Evolutionary conservation across 2,888 invertebrate species (phyloP).

Genomic region (Agriotes lineatus): DNA sequence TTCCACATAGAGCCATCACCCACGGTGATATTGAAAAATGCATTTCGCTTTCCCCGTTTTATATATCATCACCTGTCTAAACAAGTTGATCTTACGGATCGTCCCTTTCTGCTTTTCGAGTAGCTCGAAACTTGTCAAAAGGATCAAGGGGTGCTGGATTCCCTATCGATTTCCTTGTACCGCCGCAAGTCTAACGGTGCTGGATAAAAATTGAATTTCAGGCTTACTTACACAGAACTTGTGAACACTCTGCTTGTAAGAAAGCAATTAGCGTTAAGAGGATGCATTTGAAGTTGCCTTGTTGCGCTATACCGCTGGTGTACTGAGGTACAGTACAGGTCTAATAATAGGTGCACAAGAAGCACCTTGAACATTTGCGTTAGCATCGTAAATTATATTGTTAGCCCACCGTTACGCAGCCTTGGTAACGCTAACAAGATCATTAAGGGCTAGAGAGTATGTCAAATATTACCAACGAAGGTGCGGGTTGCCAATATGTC

Average conservation of each 20-base stretch:
- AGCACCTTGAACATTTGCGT: not conserved
- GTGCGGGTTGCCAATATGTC: not conserved
- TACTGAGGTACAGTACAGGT: too few species aligned
- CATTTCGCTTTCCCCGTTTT: not conserved
- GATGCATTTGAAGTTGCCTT: not conserved
- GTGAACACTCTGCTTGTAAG: not conserved
- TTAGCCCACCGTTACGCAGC: not conserved
- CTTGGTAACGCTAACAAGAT: not conserved
- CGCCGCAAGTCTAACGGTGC: not conserved
- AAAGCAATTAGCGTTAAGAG: not conserved
- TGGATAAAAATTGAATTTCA: not conserved
- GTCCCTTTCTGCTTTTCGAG: slow-evolving; percentile 7
- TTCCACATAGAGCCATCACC: not conserved
- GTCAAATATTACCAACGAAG: not conserved
- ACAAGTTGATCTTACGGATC: not conserved
- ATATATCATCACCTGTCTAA: slow-evolving; percentile 2
- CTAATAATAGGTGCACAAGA: not conserved
- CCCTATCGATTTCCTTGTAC: not conserved
- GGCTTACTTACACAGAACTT: not conserved
- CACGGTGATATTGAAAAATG: not conserved
- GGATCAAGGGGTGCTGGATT: not conserved
- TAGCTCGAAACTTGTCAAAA: slow-evolving; percentile 1
- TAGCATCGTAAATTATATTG: not conserved
- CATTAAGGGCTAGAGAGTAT: not conserved
- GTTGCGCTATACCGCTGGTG: not conserved